phyloP scores from a whole-genome alignment of 2,113 vertebrate genomes.

The Mustela nigripes region DNA sequence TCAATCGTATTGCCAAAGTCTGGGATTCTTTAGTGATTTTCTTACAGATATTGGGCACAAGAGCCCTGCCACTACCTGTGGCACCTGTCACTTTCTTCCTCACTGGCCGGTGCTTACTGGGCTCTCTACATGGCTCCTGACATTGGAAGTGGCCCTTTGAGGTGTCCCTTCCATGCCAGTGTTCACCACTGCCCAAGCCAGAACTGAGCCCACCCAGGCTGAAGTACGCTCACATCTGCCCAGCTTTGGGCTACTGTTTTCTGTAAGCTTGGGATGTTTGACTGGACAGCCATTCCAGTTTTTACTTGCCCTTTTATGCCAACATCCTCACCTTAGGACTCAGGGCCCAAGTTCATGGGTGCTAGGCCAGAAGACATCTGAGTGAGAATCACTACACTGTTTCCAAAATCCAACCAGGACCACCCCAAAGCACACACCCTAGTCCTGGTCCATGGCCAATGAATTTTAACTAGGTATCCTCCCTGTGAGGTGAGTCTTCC shows the following conservation, averaged over 20 bases:
- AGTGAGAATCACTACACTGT: background rate
- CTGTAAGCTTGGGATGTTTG: background rate
- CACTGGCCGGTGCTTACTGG: background rate
- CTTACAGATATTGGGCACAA: background rate
- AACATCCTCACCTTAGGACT: background rate
- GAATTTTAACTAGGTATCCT: background rate
- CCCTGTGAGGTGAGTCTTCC: background rate
- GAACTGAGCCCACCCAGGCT: background rate
- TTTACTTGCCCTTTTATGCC: background rate
- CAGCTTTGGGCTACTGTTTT: background rate
- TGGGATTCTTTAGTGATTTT: background rate
- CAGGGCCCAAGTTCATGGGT: background rate
- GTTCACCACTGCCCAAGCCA: background rate
- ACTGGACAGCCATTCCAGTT: background rate
- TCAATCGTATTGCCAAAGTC: background rate
- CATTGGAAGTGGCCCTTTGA: background rate
- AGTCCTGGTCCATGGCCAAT: background rate
- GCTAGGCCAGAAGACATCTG: background rate
- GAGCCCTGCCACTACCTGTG: accelerated
- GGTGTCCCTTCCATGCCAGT: no score
- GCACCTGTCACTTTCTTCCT: background rate
- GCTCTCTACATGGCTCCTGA: background rate
- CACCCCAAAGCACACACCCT: background rate
- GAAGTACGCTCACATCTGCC: background rate
- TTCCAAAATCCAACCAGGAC: background rate